Base-by-base conservation (phyloP, 2,888 invertebrate species). In the Melipona beecheii region DNA sequence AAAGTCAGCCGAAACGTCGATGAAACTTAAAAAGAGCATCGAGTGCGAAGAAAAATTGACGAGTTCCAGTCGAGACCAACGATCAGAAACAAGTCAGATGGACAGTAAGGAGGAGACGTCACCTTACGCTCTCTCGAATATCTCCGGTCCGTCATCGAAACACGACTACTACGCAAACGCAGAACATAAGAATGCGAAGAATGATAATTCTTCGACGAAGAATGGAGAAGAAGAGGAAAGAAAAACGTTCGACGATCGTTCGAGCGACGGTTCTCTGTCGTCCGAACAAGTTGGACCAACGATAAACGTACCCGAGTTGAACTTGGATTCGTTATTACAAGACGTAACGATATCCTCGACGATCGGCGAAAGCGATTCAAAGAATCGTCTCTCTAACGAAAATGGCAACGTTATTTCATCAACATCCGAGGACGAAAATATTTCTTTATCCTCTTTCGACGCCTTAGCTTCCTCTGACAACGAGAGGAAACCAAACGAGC, bases 311-410 rank as follows among this genome's bases (percentile, higher is more conserved):
- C 94, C 94, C 0, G 94, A 94, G 75, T 79, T 94, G 70, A 93
- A 94, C 78, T 85, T 94, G 27, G 92, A 94, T 74, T 92, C 93
- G 21, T 88, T 94, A 21, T 88, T 94, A 21, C 92, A 92, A 36
- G 94, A 94, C 75, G 84, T 90, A 11, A 93, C 94, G 1, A 89
- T 93, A 15, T 93, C 93, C 11, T 93, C 93, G 64, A 91, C 93
- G 60, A 91, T 72, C 0, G 90, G 73, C 87, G 91, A 88, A 90
- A 54, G 87, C 49, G 83, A 77, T 11, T 87, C 83, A 58, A 65
- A 77, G 9, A 78, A 81, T 66, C 4, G 17, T 69, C 43, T 43
- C 43, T 43, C 43, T 1, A 43, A 43, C 2, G 66, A 83, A 3
- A 79, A 60, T 0, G 77, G 24, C 13, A 43, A 65, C 56, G 50